These are phyloP conservation scores for Metallyticus violacea DNA, from an alignment of 2,888 invertebrate species.

Conservation along the genomic window DNA sequence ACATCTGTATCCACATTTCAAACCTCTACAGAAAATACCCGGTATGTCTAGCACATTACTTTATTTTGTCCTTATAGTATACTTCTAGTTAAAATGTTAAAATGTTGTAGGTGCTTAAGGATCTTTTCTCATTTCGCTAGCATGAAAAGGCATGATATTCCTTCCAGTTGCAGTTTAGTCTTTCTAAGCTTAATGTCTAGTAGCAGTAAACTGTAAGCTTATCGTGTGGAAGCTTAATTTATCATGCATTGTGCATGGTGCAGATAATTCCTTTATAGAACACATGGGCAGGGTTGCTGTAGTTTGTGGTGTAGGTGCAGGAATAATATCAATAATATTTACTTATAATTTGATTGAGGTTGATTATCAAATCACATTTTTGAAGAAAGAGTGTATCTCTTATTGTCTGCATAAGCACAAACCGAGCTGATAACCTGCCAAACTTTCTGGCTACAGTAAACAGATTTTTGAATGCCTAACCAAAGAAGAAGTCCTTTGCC, in stretches of 20 bases:
- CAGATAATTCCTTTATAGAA: no score
- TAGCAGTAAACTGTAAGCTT: no score
- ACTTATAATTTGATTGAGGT: no score
- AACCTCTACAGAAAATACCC: constrained; percentile 50
- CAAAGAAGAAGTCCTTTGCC: no score
- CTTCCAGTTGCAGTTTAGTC: not conserved
- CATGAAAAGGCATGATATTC: not conserved
- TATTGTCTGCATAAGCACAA: no score
- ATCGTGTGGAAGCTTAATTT: not conserved
- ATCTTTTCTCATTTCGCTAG: not conserved
- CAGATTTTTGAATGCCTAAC: no score
- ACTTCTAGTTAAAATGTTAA: not conserved
- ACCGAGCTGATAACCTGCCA: no score
- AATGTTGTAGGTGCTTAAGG: not conserved
- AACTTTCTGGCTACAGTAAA: no score
- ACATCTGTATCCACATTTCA: constrained; percentile 55
- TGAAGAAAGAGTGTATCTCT: no score
- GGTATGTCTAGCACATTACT: constrained; percentile 42
- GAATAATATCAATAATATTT: no score
- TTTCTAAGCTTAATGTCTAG: not conserved
- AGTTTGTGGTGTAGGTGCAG: not conserved
- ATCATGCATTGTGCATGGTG: not conserved
- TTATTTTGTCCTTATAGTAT: not conserved
- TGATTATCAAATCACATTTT: no score
- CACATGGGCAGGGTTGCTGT: not conserved